These are phyloP conservation scores for Leptosomus discolor DNA, from an alignment of 2,113 vertebrate genomes.

Conservation along the genomic window DNA sequence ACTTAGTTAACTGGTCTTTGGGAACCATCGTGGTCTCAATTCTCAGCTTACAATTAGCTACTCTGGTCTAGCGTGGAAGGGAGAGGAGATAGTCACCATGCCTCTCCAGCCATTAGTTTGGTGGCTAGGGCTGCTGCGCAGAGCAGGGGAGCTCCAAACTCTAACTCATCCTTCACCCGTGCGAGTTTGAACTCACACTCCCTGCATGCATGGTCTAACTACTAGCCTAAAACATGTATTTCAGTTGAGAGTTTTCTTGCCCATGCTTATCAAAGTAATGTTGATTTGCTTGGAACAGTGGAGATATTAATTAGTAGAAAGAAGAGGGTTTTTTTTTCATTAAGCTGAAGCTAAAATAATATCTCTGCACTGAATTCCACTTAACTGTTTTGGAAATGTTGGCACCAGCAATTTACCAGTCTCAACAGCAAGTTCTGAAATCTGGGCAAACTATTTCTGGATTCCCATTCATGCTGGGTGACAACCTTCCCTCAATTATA, in stretches of 20 bases:
- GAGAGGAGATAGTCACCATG: not conserved
- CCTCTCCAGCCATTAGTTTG: not conserved
- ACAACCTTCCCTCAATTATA: not conserved
- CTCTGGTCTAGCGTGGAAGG: not conserved
- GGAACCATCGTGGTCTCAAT: not conserved
- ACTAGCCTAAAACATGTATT: not conserved
- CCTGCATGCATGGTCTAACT: not conserved
- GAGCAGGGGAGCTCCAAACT: not conserved
- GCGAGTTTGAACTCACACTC: rapidly evolving
- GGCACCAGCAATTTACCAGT: not conserved
- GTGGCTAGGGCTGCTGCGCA: not conserved
- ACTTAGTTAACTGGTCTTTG: not conserved
- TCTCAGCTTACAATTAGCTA: not conserved
- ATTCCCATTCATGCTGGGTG: not conserved
- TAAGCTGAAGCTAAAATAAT: not conserved
- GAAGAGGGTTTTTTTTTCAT: not conserved
- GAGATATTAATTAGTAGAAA: not conserved
- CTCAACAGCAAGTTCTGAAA: not conserved
- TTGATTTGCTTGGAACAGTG: not conserved
- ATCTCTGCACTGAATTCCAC: not conserved
- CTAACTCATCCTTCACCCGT: not conserved
- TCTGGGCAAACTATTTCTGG: not conserved
- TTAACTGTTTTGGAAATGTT: not conserved
- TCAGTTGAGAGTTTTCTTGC: not conserved
- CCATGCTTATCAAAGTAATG: not conserved